Evolutionary conservation across 2,113 vertebrate genomes (phyloP).

Genomic region (Calidris pugnax): DNA sequence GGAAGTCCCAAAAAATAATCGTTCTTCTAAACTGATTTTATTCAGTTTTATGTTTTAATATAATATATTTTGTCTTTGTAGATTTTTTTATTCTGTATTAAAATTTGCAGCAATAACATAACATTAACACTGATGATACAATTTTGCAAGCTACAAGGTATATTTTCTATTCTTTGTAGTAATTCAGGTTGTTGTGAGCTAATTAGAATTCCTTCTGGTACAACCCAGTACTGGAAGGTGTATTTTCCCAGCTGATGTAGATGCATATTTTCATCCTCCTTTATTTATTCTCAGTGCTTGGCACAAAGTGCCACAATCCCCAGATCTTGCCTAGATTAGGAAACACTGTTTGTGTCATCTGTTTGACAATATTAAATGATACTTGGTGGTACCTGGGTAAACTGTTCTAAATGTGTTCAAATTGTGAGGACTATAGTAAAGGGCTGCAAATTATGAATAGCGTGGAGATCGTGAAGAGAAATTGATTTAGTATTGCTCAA

Average conservation of each 20-base stretch:
- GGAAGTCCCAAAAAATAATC: neutral
- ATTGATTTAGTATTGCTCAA: neutral
- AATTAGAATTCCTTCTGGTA: neutral
- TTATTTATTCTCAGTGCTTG: neutral
- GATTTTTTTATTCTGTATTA: neutral
- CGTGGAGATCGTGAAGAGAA: neutral
- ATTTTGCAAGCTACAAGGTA: neutral
- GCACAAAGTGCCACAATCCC: neutral
- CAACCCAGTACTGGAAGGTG: neutral
- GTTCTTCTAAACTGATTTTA: neutral
- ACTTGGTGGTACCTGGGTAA: neutral
- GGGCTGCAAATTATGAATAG: neutral
- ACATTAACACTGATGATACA: neutral
- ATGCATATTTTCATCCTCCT: neutral
- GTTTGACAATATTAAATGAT: neutral
- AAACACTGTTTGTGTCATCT: accelerated
- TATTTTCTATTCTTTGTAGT: neutral
- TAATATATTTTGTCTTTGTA: neutral
- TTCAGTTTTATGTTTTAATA: neutral
- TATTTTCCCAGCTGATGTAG: neutral
- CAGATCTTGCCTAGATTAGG: neutral
- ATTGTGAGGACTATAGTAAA: neutral
- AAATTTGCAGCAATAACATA: neutral
- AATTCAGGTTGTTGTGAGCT: neutral
- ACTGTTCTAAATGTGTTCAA: neutral